Evolutionary conservation across 2,888 invertebrate genomes (phyloP).

Genomic region (Polydrusus pterygomalis): DNA sequence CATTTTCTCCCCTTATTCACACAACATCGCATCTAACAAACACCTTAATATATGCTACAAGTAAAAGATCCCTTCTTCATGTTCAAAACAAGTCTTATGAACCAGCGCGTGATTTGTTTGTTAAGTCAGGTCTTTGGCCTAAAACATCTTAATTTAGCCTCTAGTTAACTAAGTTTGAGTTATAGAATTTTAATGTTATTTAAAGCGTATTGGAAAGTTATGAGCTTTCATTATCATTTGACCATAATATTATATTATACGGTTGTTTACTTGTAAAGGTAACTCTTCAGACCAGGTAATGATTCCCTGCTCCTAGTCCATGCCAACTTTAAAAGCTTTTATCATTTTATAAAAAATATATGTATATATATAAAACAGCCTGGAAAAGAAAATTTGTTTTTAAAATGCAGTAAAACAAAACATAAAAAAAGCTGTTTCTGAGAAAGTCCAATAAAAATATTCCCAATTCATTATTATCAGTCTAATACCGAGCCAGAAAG

Average conservation of each 20-base stretch:
- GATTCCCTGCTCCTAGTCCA: too few species aligned
- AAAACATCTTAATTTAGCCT: background rate
- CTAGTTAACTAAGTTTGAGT: too few species aligned
- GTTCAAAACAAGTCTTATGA: conserved; percentile 8
- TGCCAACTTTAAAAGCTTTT: too few species aligned
- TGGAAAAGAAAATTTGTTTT: too few species aligned
- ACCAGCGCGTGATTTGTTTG: background rate
- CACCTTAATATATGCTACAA: conserved; percentile 18
- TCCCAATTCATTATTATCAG: conserved; percentile 23
- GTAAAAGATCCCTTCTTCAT: background rate
- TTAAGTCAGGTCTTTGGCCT: conserved; percentile 5
- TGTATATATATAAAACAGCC: too few species aligned
- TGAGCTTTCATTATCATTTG: too few species aligned
- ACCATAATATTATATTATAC: too few species aligned
- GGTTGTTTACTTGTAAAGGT: too few species aligned
- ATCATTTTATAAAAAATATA: too few species aligned
- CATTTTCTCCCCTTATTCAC: background rate
- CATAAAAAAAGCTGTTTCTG: background rate
- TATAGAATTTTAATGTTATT: too few species aligned
- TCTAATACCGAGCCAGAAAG: conserved; percentile 19
- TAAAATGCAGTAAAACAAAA: background rate
- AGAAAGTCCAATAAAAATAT: conserved; percentile 17
- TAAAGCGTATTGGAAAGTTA: too few species aligned
- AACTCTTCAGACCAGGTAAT: too few species aligned
- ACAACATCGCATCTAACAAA: background rate